Conservation (phyloP, 2,797 vertebrate genomes). For the Ptychadena robeensis region DNA sequence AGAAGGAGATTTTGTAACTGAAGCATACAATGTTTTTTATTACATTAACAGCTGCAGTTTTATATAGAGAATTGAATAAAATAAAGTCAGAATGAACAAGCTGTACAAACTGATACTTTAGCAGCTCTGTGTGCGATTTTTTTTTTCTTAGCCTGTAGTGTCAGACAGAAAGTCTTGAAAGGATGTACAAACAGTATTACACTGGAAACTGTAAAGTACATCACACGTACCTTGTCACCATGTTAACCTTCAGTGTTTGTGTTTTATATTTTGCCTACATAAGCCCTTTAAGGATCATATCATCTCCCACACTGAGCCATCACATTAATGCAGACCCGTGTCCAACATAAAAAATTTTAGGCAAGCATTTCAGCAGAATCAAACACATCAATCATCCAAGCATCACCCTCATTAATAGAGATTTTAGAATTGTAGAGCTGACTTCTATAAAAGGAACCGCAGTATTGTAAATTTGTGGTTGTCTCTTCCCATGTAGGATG, state of each 20-base stretch:
- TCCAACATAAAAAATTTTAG: background rate
- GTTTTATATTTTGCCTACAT: background rate
- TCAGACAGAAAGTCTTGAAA: no score
- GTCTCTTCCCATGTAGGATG: slow-evolving; percentile 8
- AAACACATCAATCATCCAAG: slow-evolving; percentile 2
- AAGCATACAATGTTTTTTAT: no score
- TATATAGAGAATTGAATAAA: no score
- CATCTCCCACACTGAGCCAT: background rate
- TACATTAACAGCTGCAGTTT: no score
- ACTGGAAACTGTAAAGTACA: background rate
- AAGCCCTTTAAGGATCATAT: background rate
- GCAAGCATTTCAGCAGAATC: background rate
- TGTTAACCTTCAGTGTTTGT: background rate
- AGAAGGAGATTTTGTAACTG: no score
- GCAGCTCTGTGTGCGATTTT: background rate
- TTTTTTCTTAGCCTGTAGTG: background rate
- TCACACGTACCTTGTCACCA: background rate
- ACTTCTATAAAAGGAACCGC: slow-evolving; percentile 4
- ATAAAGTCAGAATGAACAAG: no score
- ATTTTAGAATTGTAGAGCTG: background rate
- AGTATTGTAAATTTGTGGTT: background rate
- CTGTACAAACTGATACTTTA: no score
- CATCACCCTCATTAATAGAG: background rate
- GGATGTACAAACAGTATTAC: background rate
- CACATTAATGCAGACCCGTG: background rate